Evolutionary conservation across 2,797 vertebrate species (phyloP).

Genomic region (Carapus acus): DNA sequence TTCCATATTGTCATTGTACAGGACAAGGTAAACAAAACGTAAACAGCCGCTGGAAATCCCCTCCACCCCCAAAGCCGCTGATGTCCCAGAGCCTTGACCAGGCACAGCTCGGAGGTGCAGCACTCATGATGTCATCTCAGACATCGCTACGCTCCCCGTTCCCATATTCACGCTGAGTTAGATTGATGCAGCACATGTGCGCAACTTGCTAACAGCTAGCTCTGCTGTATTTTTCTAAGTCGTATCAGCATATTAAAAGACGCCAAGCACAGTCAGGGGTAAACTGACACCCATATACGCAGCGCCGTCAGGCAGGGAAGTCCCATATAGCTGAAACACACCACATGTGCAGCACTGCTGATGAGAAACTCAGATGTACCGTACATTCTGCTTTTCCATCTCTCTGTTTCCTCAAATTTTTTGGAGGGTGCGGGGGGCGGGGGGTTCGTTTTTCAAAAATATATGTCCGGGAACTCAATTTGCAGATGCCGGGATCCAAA

Average conservation of each 20-base stretch:
- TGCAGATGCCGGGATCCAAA: slow-evolving; percentile 35
- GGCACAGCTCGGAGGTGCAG: slow-evolving; percentile 52
- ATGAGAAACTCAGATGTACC: slow-evolving; percentile 64
- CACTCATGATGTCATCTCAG: slow-evolving; percentile 61
- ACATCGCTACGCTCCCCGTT: slow-evolving; percentile 51
- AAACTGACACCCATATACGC: slow-evolving; percentile 43
- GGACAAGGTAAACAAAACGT: slow-evolving; percentile 54
- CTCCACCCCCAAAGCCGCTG: slow-evolving; percentile 19
- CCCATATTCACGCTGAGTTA: slow-evolving; percentile 58
- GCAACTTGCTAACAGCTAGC: slow-evolving; percentile 26
- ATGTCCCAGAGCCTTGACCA: slow-evolving; percentile 61
- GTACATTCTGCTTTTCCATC: slow-evolving; percentile 30
- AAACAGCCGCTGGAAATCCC: slow-evolving; percentile 59
- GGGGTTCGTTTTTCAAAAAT: slow-evolving; percentile 44
- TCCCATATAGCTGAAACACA: slow-evolving; percentile 50
- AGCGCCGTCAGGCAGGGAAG: slow-evolving; percentile 50
- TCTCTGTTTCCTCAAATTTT: slow-evolving; percentile 24
- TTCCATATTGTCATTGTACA: slow-evolving; percentile 23
- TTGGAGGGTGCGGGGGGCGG: too few relatives aligned
- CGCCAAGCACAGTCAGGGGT: slow-evolving; percentile 50
- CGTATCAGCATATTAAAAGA: slow-evolving; percentile 62
- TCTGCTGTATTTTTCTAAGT: slow-evolving; percentile 60
- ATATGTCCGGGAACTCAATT: slow-evolving; percentile 26
- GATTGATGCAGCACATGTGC: slow-evolving; percentile 67
- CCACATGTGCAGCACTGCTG: slow-evolving; percentile 47